Percentiles rank a stretch among this genome's conserved stretches.
Evolutionary conservation across 2,888 invertebrate species (phyloP).

Genomic region (Holacanthella duospinosa): DNA sequence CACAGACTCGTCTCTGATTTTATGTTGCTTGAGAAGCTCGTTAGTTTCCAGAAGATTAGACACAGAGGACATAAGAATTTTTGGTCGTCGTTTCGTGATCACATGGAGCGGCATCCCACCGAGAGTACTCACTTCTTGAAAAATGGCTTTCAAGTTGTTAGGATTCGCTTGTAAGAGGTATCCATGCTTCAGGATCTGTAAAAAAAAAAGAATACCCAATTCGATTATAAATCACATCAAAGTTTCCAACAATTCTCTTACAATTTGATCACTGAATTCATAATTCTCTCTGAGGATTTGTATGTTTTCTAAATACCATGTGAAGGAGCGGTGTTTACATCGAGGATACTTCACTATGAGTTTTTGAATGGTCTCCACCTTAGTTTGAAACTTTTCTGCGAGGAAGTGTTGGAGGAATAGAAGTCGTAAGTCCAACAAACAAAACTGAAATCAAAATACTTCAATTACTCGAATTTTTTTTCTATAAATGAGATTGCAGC

Average conservation of each 20-base stretch:
- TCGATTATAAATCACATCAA: not conserved
- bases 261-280: not conserved
- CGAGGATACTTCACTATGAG: constrained; percentile 12
- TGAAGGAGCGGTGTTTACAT: constrained; percentile 2
- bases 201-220: constrained; percentile 7
- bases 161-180: constrained; percentile 53
- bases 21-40: constrained; percentile 50
- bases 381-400: not conserved
- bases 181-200: constrained; percentile 49
- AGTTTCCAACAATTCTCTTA: too few relatives aligned
- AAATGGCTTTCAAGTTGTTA: constrained; percentile 48
- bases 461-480: too few relatives aligned
- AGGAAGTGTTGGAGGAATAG: not conserved
- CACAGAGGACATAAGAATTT: constrained; percentile 52
- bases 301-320: not conserved
- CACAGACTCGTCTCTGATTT: constrained; percentile 50
- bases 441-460: not conserved
- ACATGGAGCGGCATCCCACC: constrained; percentile 50
- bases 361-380: not conserved
- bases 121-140: constrained; percentile 48
- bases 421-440: not conserved
- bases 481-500: too few relatives aligned
- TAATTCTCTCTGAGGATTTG: constrained; percentile 45
- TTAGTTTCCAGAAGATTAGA: constrained; percentile 49
- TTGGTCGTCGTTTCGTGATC: constrained; percentile 50